These are phyloP conservation scores for Parnassius apollo DNA, from an alignment of 2,888 invertebrate genomes.

Conservation along the genomic window DNA sequence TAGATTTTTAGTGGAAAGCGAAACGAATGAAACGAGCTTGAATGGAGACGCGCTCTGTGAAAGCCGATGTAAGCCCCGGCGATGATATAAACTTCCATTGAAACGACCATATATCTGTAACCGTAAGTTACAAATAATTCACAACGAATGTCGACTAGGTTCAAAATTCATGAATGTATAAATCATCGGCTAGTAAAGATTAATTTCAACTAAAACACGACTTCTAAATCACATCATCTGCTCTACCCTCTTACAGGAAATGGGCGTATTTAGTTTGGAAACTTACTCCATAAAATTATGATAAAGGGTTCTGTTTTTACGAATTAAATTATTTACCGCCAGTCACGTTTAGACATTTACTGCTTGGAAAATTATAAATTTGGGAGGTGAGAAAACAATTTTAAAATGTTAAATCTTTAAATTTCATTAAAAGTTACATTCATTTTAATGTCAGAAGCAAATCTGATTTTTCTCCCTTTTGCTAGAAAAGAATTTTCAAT, in stretches of 20 bases:
- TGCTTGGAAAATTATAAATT: slow-evolving; percentile 47
- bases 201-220: slow-evolving; percentile 45
- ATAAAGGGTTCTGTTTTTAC: slow-evolving; percentile 71
- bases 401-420: slow-evolving; percentile 31
- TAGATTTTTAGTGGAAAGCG: slow-evolving; percentile 80
- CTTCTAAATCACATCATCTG: slow-evolving; percentile 50
- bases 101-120: slow-evolving; percentile 61
- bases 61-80: slow-evolving; percentile 73
- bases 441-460: slow-evolving; percentile 56
- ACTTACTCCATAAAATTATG: slow-evolving; percentile 70
- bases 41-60: slow-evolving; percentile 75
- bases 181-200: slow-evolving; percentile 33
- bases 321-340: slow-evolving; percentile 60
- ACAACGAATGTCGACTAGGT: slow-evolving; percentile 4
- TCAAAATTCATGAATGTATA: slow-evolving; percentile 13
- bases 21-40: slow-evolving; percentile 76
- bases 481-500: slow-evolving; percentile 49
- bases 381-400: slow-evolving; percentile 35
- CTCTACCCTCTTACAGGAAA: slow-evolving; percentile 60
- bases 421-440: slow-evolving; percentile 52
- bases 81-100: slow-evolving; percentile 78
- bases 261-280: slow-evolving; percentile 61
- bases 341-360: slow-evolving; percentile 59
- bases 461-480: slow-evolving; percentile 62
- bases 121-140: slow-evolving; percentile 47